phyloP scores from a whole-genome alignment of 2,888 invertebrate species.

The Melieria picta region DNA sequence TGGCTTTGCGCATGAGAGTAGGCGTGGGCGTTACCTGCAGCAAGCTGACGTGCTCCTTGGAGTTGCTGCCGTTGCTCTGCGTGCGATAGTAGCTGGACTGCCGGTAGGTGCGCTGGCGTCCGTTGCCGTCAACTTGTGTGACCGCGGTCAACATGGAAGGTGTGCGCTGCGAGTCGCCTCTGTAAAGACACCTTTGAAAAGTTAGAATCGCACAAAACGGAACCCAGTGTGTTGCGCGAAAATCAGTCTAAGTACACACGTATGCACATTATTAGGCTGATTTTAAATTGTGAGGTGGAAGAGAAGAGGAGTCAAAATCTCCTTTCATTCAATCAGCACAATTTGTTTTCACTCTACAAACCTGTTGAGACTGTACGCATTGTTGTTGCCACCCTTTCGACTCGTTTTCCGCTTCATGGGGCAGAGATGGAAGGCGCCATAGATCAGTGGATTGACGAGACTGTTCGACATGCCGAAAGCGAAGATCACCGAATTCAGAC shows the following conservation, averaged over 20 bases:
- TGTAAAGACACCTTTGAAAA: conserved; percentile 43
- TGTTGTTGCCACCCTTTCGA: conserved; percentile 55
- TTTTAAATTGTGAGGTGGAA: too few species aligned
- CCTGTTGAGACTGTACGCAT: conserved; percentile 62
- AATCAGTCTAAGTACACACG: too few species aligned
- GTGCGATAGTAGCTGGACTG: conserved; percentile 61
- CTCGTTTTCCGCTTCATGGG: conserved; percentile 67
- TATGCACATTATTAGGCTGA: too few species aligned
- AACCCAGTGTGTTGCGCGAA: too few species aligned
- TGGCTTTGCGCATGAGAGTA: conserved; percentile 30
- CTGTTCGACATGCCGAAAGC: conserved; percentile 90
- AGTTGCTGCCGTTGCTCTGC: conserved; percentile 48
- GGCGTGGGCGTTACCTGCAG: conserved; percentile 44
- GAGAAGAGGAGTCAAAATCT: too few species aligned
- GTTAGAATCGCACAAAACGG: too few species aligned
- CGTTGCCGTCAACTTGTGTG: conserved; percentile 62
- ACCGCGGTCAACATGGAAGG: conserved; percentile 65
- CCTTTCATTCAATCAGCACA: too few species aligned
- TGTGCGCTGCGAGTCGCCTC: conserved; percentile 65
- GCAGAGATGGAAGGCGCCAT: conserved; percentile 89
- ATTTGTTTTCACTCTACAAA: conserved; percentile 37
- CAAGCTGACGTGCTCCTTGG: conserved; percentile 56
- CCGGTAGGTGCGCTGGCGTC: conserved; percentile 58
- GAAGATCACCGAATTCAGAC: conserved; percentile 78
- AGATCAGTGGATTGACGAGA: conserved; percentile 85